These are phyloP conservation scores for Iphiclides podalirius DNA, from an alignment of 2,888 invertebrate genomes.

Conservation along the genomic window DNA sequence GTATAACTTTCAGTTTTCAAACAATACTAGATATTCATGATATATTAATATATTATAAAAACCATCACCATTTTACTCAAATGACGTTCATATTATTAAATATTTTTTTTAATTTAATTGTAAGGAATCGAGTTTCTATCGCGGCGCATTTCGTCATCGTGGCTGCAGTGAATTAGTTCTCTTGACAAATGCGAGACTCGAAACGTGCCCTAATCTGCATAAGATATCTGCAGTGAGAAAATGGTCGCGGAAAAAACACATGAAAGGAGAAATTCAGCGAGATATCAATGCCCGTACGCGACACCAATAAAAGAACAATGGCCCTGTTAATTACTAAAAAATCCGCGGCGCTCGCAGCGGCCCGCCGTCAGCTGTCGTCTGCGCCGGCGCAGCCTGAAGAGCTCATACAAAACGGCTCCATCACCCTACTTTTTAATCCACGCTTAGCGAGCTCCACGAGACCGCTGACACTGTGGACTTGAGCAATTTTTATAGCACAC, in stretches of 20 bases:
- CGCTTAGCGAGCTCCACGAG: slow-evolving; percentile 40
- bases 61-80: too few species aligned
- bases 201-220: slow-evolving; percentile 8
- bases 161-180: neutral
- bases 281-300: slow-evolving; percentile 36
- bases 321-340: slow-evolving; percentile 48
- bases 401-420: slow-evolving; percentile 35
- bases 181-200: neutral
- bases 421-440: slow-evolving; percentile 65
- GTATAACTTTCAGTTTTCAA: too few species aligned
- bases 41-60: too few species aligned
- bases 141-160: too few species aligned
- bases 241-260: slow-evolving; percentile 1
- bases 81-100: too few species aligned
- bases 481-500: too few species aligned
- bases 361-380: slow-evolving; percentile 64
- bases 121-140: too few species aligned
- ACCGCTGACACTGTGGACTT: slow-evolving; percentile 41
- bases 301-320: slow-evolving; percentile 42
- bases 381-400: slow-evolving; percentile 58
- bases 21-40: too few species aligned
- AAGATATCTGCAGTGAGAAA: slow-evolving; percentile 5
- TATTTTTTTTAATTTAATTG: too few species aligned
- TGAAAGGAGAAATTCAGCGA: slow-evolving; percentile 24
- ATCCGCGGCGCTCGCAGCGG: slow-evolving; percentile 31